Percentiles rank a stretch among this genome's conserved stretches.
Conservation (phyloP, 2,797 vertebrate species). For the Limnodromus scolopaceus region DNA sequence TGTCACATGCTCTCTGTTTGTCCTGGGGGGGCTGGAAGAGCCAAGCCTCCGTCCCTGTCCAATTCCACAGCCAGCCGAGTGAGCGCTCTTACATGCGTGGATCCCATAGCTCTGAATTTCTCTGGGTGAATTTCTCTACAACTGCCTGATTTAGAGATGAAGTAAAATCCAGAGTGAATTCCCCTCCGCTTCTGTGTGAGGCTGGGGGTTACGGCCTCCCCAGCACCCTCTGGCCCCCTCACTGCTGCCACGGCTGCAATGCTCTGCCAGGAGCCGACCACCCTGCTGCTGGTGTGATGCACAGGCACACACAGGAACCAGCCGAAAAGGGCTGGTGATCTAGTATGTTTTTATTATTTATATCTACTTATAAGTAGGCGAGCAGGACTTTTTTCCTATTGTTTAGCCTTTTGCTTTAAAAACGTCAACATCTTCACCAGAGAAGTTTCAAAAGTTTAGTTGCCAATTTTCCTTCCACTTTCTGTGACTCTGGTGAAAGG, state of each 20-base stretch:
- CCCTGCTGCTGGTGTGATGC: neutral
- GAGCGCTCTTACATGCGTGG: accelerated
- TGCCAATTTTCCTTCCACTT: constrained; percentile 55
- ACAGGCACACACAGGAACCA: neutral
- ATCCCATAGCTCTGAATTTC: neutral
- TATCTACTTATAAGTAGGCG: neutral
- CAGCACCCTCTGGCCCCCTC: neutral
- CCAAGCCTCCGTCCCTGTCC: neutral
- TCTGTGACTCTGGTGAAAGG: constrained; percentile 57
- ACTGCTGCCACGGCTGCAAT: accelerated
- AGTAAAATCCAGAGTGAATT: neutral
- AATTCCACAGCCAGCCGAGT: too few species aligned
- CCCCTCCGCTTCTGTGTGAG: neutral
- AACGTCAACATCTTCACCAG: neutral
- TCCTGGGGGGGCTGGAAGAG: neutral
- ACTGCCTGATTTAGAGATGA: accelerated
- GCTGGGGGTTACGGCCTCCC: neutral
- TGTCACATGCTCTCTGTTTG: neutral
- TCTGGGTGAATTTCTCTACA: neutral
- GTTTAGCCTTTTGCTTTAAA: constrained; percentile 38
- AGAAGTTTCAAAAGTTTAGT: constrained; percentile 32
- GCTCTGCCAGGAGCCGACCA: accelerated
- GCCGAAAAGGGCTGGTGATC: neutral
- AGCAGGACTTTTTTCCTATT: neutral
- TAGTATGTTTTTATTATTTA: neutral